Conservation (phyloP, 2,113 vertebrate species). For the Promerops cafer region DNA sequence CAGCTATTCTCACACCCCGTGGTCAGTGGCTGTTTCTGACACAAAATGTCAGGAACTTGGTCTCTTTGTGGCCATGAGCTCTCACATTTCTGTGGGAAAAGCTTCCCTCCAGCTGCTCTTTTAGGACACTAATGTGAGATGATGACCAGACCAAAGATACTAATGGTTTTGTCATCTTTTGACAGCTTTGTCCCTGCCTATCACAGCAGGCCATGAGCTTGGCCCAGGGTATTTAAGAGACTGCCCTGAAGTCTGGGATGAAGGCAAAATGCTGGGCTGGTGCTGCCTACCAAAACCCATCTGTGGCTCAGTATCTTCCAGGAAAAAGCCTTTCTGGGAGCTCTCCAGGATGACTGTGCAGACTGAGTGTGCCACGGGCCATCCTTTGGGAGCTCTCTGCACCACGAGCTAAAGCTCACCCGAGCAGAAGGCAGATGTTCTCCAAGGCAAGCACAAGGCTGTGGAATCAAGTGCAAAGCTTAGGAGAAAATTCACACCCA, state of each 20-base stretch:
- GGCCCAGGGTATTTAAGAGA: background rate
- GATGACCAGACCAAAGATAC: background rate
- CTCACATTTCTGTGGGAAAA: background rate
- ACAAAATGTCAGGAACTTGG: background rate
- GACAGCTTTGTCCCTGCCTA: background rate
- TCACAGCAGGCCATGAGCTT: background rate
- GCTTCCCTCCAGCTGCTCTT: background rate
- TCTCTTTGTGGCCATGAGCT: rapidly evolving
- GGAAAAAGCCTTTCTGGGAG: background rate
- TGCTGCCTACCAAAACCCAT: background rate
- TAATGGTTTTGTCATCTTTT: background rate
- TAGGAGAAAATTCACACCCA: background rate
- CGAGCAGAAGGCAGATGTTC: conserved; percentile 11
- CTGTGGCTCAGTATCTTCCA: background rate
- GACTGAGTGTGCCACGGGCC: background rate
- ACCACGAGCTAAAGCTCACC: background rate
- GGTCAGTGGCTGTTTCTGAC: background rate
- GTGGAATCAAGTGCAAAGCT: background rate
- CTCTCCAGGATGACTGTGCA: background rate
- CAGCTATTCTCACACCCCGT: background rate
- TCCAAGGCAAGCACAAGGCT: background rate
- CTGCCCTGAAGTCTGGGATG: background rate
- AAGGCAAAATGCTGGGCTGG: background rate
- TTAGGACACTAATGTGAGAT: background rate
- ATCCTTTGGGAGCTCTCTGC: background rate